Evolutionary conservation across 1,140 invertebrate genomes (phyloP).

Genomic region (Physella acuta): DNA sequence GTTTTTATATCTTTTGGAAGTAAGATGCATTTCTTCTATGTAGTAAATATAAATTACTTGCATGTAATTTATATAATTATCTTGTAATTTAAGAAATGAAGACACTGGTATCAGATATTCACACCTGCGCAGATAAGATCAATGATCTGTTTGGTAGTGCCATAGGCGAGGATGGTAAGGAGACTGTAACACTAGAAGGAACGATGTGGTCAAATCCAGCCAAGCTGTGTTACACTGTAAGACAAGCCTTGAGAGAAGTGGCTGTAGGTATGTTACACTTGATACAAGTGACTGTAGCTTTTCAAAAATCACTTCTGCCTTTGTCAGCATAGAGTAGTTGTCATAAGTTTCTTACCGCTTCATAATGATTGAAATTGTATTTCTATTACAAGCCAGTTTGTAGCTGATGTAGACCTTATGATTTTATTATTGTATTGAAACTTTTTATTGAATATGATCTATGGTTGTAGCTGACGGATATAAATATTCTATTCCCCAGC

Average conservation of each 20-base stretch:
- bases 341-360: neutral
- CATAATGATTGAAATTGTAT: too few relatives aligned
- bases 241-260: slow-evolving; percentile 66
- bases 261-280: slow-evolving; percentile 60
- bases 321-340: neutral
- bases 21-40: too few relatives aligned
- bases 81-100: too few relatives aligned
- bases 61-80: too few relatives aligned
- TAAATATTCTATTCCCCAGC: slow-evolving; percentile 33
- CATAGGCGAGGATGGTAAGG: slow-evolving; percentile 24
- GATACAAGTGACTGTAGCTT: neutral
- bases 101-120: slow-evolving; percentile 67
- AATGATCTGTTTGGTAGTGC: slow-evolving; percentile 63
- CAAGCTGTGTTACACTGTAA: slow-evolving; percentile 66
- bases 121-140: slow-evolving; percentile 65
- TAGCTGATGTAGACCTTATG: too few relatives aligned
- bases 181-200: slow-evolving; percentile 34
- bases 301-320: neutral
- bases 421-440: too few relatives aligned
- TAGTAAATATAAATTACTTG: too few relatives aligned
- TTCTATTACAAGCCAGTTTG: too few relatives aligned
- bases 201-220: slow-evolving; percentile 61
- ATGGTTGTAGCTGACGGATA: neutral
- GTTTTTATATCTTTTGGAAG: neutral
- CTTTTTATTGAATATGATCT: too few relatives aligned